Evolutionary conservation across 2,113 vertebrate genomes (phyloP).

Genomic region (Dryoscopus gambensis): DNA sequence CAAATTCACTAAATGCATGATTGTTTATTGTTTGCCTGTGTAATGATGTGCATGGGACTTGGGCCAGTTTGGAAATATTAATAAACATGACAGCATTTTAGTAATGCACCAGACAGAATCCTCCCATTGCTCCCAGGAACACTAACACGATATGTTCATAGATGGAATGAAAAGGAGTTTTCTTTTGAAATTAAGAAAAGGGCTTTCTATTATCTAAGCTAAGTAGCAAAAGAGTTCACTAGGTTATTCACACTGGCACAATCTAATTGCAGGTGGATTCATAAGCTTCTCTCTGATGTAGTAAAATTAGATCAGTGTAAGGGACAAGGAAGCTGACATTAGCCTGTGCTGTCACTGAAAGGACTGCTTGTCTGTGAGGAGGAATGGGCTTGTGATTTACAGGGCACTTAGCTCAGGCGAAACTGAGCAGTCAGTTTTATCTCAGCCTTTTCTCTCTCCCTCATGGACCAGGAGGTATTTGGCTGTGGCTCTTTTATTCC

Average conservation of each 20-base stretch:
- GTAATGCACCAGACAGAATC: not conserved
- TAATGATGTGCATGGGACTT: not conserved
- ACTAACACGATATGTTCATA: not conserved
- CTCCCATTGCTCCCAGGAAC: not conserved
- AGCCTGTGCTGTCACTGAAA: not conserved
- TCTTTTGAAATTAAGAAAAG: not conserved
- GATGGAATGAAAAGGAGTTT: not conserved
- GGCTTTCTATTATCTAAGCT: not conserved
- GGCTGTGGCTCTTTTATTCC: not conserved
- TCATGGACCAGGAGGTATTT: not conserved
- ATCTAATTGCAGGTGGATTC: not conserved
- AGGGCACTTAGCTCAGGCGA: not conserved
- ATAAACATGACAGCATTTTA: not conserved
- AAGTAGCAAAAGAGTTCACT: not conserved
- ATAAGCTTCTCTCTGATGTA: not conserved
- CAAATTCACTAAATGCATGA: not conserved
- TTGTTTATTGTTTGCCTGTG: slow-evolving; percentile 47
- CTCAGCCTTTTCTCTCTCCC: not conserved
- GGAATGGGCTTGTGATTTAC: not conserved
- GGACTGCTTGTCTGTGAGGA: not conserved
- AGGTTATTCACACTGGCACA: not conserved
- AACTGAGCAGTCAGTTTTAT: not conserved
- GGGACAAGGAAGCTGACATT: not conserved
- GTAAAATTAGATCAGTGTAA: not conserved
- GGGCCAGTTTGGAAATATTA: slow-evolving; percentile 6